Conservation (phyloP, 2,113 vertebrate genomes). For the Platanista minor region DNA sequence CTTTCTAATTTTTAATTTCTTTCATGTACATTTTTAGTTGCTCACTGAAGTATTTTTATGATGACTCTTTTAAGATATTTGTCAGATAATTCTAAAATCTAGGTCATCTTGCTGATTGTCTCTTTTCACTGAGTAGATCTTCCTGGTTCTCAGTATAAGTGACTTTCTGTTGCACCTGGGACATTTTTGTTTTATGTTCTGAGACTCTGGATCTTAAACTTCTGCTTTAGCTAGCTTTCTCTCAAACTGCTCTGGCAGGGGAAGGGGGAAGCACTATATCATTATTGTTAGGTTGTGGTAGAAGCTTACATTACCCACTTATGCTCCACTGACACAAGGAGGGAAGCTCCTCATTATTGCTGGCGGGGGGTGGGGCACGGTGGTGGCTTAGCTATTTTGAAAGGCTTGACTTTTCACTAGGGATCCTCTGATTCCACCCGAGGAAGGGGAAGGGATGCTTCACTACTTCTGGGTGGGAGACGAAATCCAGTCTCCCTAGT, state of each 20-base stretch:
- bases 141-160: background rate
- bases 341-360: background rate
- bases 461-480: too few relatives aligned
- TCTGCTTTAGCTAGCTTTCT: background rate
- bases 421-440: background rate
- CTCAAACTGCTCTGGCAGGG: background rate
- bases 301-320: background rate
- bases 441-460: background rate
- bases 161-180: background rate
- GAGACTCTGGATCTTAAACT: background rate
- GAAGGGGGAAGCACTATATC: background rate
- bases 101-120: background rate
- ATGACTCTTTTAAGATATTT: background rate
- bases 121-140: background rate
- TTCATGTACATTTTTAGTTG: background rate
- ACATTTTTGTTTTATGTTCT: background rate
- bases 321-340: background rate
- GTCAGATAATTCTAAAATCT: background rate
- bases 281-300: background rate
- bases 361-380: fast-evolving
- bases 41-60: background rate
- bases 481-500: background rate
- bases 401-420: background rate
- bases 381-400: background rate
- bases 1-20: background rate